Conservation (phyloP, 1,140 invertebrate species). For the Eupeodes corollae region DNA sequence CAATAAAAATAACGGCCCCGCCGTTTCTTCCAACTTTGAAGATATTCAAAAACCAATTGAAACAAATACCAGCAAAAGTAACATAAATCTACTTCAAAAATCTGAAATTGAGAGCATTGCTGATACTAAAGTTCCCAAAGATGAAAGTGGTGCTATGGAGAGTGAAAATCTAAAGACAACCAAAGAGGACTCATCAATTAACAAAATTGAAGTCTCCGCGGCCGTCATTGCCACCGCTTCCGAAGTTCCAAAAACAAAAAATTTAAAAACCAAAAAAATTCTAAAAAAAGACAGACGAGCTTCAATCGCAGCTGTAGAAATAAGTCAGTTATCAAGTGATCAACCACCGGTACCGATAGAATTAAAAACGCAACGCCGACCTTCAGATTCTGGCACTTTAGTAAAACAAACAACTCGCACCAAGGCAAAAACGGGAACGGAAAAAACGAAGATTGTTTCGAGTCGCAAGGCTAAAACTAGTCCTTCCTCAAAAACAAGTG, state of each 20-base stretch:
- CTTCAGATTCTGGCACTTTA: constrained; percentile 30
- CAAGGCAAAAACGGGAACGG: no score
- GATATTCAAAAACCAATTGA: neutral
- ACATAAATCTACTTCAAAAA: no score
- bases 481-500: no score
- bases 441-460: no score
- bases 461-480: no score
- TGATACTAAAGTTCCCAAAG: no score
- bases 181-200: no score
- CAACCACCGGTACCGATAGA: constrained; percentile 13
- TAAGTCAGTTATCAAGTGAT: constrained; percentile 9
- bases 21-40: neutral
- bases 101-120: no score
- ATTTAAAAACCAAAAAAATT: constrained; percentile 10
- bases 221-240: neutral
- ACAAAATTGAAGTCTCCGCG: no score
- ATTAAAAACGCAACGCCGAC: constrained; percentile 21
- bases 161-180: no score
- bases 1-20: neutral
- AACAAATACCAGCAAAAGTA: no score
- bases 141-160: neutral
- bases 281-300: constrained; percentile 21
- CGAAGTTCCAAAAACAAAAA: neutral
- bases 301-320: constrained; percentile 31
- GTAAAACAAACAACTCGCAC: constrained; percentile 3